Percentiles rank a stretch among this genome's conserved stretches.
phyloP scores from a whole-genome alignment of 2,797 vertebrate species.

The Tapera naevia region DNA sequence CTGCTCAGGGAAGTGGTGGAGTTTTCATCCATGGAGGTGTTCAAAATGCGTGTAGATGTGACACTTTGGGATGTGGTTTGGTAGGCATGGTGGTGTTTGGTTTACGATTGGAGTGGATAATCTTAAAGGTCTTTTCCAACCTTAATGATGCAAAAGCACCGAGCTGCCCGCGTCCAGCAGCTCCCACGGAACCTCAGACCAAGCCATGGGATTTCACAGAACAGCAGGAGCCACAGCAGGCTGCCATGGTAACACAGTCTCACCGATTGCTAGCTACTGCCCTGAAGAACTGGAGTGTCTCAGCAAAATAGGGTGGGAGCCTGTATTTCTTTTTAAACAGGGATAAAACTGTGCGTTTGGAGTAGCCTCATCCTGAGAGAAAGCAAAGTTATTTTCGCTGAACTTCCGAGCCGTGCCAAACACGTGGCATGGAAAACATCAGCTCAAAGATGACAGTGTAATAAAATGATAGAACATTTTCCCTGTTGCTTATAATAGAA shows the following conservation, averaged over 20 bases:
- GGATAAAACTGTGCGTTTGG: not conserved
- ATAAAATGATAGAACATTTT: not conserved
- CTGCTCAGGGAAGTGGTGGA: too few species aligned
- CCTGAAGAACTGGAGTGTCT: not conserved
- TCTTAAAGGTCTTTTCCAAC: too few species aligned
- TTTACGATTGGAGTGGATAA: too few species aligned
- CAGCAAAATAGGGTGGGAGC: not conserved
- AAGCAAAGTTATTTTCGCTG: not conserved
- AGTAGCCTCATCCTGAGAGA: not conserved
- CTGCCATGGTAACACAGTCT: not conserved
- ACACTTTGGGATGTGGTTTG: too few species aligned
- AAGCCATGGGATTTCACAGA: not conserved
- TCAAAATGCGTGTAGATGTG: too few species aligned
- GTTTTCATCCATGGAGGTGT: too few species aligned
- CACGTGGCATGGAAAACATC: not conserved
- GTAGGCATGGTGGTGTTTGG: too few species aligned
- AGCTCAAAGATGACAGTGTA: not conserved
- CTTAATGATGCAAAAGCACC: not conserved
- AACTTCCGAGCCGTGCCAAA: conserved; percentile 6
- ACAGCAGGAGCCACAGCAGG: not conserved
- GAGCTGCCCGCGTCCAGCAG: rapidly evolving
- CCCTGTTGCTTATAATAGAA: not conserved
- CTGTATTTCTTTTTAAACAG: not conserved
- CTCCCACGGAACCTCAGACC: not conserved
- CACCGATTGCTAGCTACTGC: not conserved